phyloP scores from a whole-genome alignment of 2,888 invertebrate species.

The Crossocerus cetratus region DNA sequence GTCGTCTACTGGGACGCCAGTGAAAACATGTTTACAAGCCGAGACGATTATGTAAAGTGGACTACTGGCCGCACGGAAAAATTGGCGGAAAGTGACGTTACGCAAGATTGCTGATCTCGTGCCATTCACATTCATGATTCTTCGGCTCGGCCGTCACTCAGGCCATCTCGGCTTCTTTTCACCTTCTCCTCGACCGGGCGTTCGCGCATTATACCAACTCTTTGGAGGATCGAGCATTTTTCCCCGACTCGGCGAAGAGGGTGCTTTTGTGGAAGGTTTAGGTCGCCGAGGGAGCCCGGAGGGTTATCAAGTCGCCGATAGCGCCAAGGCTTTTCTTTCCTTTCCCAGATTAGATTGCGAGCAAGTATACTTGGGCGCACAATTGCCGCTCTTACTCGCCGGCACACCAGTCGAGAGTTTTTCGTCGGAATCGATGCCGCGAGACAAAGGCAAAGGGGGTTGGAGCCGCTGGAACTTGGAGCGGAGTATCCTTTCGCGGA shows the following conservation, averaged over 20 bases:
- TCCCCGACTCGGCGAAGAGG: not conserved
- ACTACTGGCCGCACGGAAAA: slow-evolving; percentile 4
- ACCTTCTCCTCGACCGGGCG: not conserved
- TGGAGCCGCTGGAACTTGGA: not conserved
- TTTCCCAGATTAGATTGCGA: slow-evolving; percentile 48
- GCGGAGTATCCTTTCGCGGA: slow-evolving; percentile 29
- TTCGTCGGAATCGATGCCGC: not conserved
- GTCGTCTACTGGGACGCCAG: not conserved
- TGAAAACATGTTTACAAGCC: slow-evolving; percentile 24
- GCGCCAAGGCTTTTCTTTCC: slow-evolving; percentile 34
- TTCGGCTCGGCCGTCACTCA: no score
- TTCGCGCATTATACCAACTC: no score
- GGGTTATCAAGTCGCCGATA: slow-evolving; percentile 49
- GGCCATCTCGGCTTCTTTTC: not conserved
- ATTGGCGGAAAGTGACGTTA: slow-evolving; percentile 6
- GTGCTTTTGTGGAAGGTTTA: slow-evolving; percentile 29
- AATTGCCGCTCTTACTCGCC: slow-evolving; percentile 34
- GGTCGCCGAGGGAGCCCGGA: slow-evolving; percentile 35
- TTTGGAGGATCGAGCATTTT: no score
- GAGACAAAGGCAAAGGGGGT: not conserved
- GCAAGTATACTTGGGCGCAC: slow-evolving; percentile 25
- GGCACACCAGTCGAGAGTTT: no score
- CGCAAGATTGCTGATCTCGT: not conserved
- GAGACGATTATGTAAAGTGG: slow-evolving; percentile 12
- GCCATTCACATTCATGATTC: slow-evolving; percentile 1